These are phyloP conservation scores for Lithodes maja DNA, from an alignment of 2,888 invertebrate genomes.

Conservation along the genomic window DNA sequence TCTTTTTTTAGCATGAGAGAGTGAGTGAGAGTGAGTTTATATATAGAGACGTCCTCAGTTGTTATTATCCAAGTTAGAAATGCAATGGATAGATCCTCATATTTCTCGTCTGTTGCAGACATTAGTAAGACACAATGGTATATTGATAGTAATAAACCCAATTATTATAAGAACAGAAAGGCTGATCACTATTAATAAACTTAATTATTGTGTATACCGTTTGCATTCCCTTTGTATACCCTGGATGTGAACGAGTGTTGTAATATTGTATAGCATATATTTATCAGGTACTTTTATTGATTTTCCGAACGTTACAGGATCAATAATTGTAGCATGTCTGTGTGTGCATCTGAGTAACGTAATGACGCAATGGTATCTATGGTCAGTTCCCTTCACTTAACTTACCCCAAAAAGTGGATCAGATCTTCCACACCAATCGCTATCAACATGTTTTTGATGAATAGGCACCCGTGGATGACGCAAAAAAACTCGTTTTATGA, in stretches of 20 bases:
- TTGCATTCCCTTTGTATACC: too few species aligned
- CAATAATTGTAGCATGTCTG: neutral
- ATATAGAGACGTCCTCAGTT: neutral
- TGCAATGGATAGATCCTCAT: too few species aligned
- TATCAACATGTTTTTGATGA: conserved; percentile 19
- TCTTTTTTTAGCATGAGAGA: too few species aligned
- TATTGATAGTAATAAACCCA: too few species aligned
- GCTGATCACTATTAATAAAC: too few species aligned
- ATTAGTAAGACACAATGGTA: too few species aligned
- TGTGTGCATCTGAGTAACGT: neutral
- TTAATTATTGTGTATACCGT: too few species aligned
- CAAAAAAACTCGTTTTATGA: neutral
- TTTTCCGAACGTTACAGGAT: neutral
- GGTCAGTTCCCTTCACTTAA: neutral
- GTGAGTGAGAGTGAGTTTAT: neutral
- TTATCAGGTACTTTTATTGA: neutral
- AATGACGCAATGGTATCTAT: neutral
- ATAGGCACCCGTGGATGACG: neutral
- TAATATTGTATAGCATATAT: neutral
- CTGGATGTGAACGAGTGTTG: neutral
- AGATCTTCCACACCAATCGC: neutral
- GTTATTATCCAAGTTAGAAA: too few species aligned
- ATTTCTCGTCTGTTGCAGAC: too few species aligned
- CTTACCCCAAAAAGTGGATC: neutral
- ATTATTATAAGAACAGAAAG: too few species aligned